Evolutionary conservation across 2,888 invertebrate species (phyloP).

Genomic region (Hoplodrina blanda): DNA sequence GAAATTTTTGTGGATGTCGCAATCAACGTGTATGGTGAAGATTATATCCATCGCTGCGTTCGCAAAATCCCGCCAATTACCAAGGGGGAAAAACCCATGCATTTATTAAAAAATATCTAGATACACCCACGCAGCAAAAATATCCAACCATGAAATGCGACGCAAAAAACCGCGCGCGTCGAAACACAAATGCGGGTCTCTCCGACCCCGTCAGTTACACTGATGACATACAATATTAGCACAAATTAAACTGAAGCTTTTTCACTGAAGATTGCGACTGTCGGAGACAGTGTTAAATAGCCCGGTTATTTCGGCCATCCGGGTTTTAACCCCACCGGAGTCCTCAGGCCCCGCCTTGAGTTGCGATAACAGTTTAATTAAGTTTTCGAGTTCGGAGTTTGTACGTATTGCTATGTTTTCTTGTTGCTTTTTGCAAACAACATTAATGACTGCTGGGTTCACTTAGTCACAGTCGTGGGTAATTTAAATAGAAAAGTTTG

Average conservation of each 20-base stretch:
- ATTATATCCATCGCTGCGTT: background rate
- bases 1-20: no score
- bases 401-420: slow-evolving; percentile 57
- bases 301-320: slow-evolving; percentile 70
- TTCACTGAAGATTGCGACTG: slow-evolving; percentile 68
- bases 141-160: slow-evolving; percentile 41
- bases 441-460: slow-evolving; percentile 37
- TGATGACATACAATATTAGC: slow-evolving; percentile 59
- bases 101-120: slow-evolving; percentile 29
- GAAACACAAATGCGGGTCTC: slow-evolving; percentile 55
- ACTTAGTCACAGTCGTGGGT: slow-evolving; percentile 32
- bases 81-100: slow-evolving; percentile 17
- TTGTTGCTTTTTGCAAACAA: slow-evolving; percentile 53
- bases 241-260: slow-evolving; percentile 62
- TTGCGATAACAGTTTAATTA: slow-evolving; percentile 76
- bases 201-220: slow-evolving; percentile 47
- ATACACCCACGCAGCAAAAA: slow-evolving; percentile 26
- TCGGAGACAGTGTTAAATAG: slow-evolving; percentile 76
- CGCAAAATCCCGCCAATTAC: slow-evolving; percentile 13
- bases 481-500: slow-evolving; percentile 47
- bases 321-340: slow-evolving; percentile 64
- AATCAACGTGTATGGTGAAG: slow-evolving; percentile 5
- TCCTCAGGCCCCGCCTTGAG: slow-evolving; percentile 58
- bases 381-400: slow-evolving; percentile 66
- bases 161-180: slow-evolving; percentile 45